These are phyloP conservation scores for human (Homo sapiens) DNA, from an alignment of 2,113 vertebrate species.

Conservation along the genomic window GRCh38 chr1:22430001-22430500, in stretches of 20 bases:
- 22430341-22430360: no score
- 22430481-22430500: no score
- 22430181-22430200: constrained; percentile 16
- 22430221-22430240: neutral
- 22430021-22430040: neutral
- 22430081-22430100: neutral
- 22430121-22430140: neutral
- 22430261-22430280: neutral
- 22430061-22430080: neutral
- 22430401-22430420: no score
- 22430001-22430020: neutral
- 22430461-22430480: no score
- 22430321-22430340: no score
- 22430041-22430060: neutral
- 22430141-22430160: neutral
- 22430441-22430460: no score
- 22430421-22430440: no score
- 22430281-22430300: neutral
- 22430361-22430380: no score
- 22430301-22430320: neutral
- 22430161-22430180: neutral
- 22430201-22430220: neutral
- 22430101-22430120: neutral
- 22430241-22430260: neutral
- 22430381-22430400: no score